Evolutionary conservation across 2,113 vertebrate species (phyloP), one percentile per base, ranked within the genome.

Genomic region (Piprites chloris): DNA sequence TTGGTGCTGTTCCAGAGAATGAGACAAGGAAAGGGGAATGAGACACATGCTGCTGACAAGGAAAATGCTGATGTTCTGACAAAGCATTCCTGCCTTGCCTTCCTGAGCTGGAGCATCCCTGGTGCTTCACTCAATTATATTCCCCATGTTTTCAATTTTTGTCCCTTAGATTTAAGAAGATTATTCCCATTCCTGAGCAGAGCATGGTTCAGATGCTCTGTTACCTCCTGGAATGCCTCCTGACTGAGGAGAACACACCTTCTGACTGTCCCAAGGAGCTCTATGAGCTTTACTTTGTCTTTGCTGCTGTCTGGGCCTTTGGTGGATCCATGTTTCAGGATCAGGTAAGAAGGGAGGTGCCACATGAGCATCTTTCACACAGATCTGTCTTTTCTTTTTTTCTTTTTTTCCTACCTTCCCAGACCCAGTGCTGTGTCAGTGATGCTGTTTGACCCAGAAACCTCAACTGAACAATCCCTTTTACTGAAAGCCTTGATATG

Each of bases 271-370:
- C 98, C 92, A 99, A 99, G 92, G 99, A 99, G 65, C 98, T 98
- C 12, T 99, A 99, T 19, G 99, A 99, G 89, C 98, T 99, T 62
- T 99, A 99, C 94, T 99, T 99, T 95, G 99, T 99, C 83, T 99
- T 99, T 85, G 98, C 99, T 80, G 98, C 98, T 4, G 93, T 99
- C 95, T 99, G 99, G 99, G 99, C 99, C 68, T 99, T 99, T 27
- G 99, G 99, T 12, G 99, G 99, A 82, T 98, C 98, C 44, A 96
- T 99, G 97, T 98, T 99, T 97, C 99, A 99, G 95, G 99, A 99
- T 87, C 99, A 99, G 99, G 99, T 99, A 98, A 93, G 96, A 75
- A 58, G 30, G 19, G 53, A 72, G 15, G 10, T 76, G 21, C 14
- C n/a, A 33, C 53, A 78, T 74, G 55, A 67, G 12, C n/a, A 49